Evolutionary conservation across 1,140 invertebrate genomes (phyloP).

Genomic region (Diorhabda elongata): DNA sequence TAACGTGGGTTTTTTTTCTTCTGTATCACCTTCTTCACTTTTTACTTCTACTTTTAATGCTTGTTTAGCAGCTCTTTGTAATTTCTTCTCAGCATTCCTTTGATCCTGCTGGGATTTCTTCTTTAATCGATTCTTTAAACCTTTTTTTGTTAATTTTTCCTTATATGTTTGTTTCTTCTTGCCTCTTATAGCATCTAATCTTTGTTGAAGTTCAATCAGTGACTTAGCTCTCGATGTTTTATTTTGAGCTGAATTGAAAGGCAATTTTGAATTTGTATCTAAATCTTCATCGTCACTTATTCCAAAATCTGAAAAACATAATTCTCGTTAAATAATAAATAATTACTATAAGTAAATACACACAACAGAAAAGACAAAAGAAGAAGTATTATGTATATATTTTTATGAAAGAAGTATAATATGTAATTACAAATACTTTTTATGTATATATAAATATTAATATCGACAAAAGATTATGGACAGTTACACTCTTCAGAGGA

Average conservation of each 20-base stretch:
- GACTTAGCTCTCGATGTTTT: constrained; percentile 47
- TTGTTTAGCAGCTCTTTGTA: constrained; percentile 43
- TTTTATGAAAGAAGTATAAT: not conserved
- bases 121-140: constrained; percentile 52
- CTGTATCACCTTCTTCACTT: constrained; percentile 30
- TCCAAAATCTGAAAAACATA: constrained; percentile 18
- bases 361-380: constrained; percentile 7
- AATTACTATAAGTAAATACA: not conserved
- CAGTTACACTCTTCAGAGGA: too few relatives aligned
- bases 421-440: not conserved
- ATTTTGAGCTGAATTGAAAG: constrained; percentile 16
- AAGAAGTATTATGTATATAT: not conserved
- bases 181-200: constrained; percentile 48
- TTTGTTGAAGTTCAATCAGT: constrained; percentile 50
- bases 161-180: constrained; percentile 51
- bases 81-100: constrained; percentile 47
- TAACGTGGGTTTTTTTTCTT: constrained; percentile 7
- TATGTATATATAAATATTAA: too few relatives aligned
- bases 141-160: constrained; percentile 54
- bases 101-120: constrained; percentile 52
- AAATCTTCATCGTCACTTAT: constrained; percentile 30
- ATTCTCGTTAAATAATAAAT: constrained; percentile 29
- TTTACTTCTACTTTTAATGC: constrained; percentile 42
- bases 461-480: too few relatives aligned
- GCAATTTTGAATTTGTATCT: constrained; percentile 17